Evolutionary conservation across 2,797 vertebrate genomes (phyloP), one percentile per base, ranked within the genome.

Genomic region (Muscicapa striata): DNA sequence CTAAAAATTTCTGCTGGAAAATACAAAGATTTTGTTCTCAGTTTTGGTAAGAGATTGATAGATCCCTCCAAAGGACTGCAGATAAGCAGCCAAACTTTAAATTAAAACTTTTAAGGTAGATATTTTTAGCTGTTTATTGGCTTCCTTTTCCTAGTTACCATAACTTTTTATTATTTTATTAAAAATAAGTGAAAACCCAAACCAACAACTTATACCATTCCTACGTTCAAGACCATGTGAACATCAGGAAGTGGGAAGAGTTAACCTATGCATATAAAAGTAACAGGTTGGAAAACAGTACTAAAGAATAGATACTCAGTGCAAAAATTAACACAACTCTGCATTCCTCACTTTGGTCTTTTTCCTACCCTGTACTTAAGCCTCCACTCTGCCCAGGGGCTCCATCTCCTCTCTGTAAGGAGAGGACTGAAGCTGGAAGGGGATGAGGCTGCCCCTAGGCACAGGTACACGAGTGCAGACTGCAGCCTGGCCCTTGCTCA

Each of bases 1-100:
- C 45, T 45, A 52, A 93, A 93, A 75, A 49, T 21, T 78, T 81
- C 62, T 66, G 21, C 22, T 36, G 36, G 59, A 24, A 69, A 90
- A 86, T 9, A 84, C 12, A 62, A 57, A 63, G 30, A 51, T 59
- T 76, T 69, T 67, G 22, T 43, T 73, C 64, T 54, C 34, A 46
- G 7, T 70, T 90, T 84, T 84, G 38, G 73, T 75, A 62, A 73
- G 69, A 79, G 48, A 64, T 18, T 67, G 41, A 46, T 9, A 34
- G 48, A 90, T 55, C 10, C 17, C 32, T 48, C 40, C 40, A 76
- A 79, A 46, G 8, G 15, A 34, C 16, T 57, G 17, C 48, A 78
- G 15, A 46, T 26, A 76, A 82, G 7, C 6, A 55, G 23, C 10
- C 55, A 24, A 91, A 67, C 13, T 48, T 81, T 26, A 84, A 78